These are phyloP conservation scores for Lindbergichthys nudifrons DNA, from an alignment of 2,797 vertebrate genomes.

Conservation along the genomic window DNA sequence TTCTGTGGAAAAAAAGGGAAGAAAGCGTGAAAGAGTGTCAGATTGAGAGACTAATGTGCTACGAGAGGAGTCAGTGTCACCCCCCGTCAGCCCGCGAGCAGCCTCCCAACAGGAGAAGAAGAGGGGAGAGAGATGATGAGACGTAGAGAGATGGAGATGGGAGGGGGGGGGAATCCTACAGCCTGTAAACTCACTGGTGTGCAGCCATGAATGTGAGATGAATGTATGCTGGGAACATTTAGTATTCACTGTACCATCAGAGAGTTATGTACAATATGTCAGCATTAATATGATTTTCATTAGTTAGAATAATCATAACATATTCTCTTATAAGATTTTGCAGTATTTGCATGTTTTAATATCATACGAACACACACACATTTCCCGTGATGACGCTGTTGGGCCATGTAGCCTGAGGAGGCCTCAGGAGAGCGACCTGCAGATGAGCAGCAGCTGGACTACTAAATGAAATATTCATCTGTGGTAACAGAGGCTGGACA, in stretches of 20 bases:
- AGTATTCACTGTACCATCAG: constrained; percentile 30
- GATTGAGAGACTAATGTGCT: constrained; percentile 42
- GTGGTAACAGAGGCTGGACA: constrained; percentile 61
- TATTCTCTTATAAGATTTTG: background rate
- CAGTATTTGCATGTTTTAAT: constrained; percentile 6
- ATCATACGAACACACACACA: background rate
- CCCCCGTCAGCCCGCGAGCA: constrained; percentile 48
- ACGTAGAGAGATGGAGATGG: constrained; percentile 16
- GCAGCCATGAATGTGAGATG: constrained; percentile 30
- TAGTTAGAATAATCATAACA: too few relatives aligned
- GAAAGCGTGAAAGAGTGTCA: constrained; percentile 34
- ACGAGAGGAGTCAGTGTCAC: constrained; percentile 54
- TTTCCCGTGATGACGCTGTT: constrained; percentile 51
- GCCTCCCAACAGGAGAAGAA: constrained; percentile 48
- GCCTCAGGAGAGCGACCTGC: constrained; percentile 59
- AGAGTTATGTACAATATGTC: background rate
- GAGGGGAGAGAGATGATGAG: constrained; percentile 51
- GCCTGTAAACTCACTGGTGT: constrained; percentile 43
- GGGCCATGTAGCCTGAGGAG: constrained; percentile 45
- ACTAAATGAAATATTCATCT: constrained; percentile 73
- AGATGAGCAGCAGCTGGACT: constrained; percentile 74
- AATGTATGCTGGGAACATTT: constrained; percentile 5
- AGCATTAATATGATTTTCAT: background rate
- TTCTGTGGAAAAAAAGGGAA: constrained; percentile 1
- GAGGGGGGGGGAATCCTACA: constrained; percentile 36